phyloP scores from a whole-genome alignment of 1,140 invertebrate species.

The Ruditapes philippinarum region DNA sequence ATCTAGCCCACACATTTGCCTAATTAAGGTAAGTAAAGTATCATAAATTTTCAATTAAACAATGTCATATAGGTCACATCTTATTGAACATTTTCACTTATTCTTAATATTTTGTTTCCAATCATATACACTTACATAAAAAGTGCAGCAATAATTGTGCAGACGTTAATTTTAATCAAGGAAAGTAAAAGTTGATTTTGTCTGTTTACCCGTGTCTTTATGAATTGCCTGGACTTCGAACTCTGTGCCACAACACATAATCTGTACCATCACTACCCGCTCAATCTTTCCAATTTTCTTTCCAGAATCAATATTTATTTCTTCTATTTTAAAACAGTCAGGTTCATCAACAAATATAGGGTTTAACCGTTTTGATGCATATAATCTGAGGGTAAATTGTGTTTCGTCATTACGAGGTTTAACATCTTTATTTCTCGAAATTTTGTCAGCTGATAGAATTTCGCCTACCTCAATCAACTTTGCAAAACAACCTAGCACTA shows the following conservation, averaged over 20 bases:
- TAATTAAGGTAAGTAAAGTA: no score
- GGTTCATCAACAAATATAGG: constrained; percentile 35
- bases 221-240: constrained; percentile 6
- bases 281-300: background rate
- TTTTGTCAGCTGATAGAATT: constrained; percentile 85
- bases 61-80: no score
- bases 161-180: no score
- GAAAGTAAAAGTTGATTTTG: background rate
- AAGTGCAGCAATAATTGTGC: no score
- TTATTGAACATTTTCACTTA: no score
- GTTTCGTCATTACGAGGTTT: background rate
- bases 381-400: constrained; percentile 17
- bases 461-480: constrained; percentile 88
- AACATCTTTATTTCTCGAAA: background rate
- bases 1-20: no score
- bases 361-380: background rate
- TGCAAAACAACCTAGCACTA: constrained; percentile 87
- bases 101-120: no score
- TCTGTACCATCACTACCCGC: background rate
- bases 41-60: no score
- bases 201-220: background rate
- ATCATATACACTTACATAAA: no score
- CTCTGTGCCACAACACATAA: constrained; percentile 42
- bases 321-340: constrained; percentile 5
- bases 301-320: constrained; percentile 8